These are phyloP conservation scores for Cryptosula pallasiana DNA, from an alignment of 2,888 invertebrate genomes.

Conservation along the genomic window DNA sequence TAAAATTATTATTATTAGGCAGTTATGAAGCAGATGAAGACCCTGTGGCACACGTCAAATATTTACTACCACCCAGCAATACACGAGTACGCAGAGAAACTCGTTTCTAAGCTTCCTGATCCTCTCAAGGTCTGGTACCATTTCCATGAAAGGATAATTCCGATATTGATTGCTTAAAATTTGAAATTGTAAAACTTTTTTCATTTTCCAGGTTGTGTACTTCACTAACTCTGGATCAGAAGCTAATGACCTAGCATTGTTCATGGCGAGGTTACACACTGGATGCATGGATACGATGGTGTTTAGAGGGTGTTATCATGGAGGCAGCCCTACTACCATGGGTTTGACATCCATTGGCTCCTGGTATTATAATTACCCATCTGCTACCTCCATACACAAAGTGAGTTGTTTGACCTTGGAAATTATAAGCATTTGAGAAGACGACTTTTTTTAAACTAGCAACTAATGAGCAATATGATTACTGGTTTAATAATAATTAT, in stretches of 20 bases:
- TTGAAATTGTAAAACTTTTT: too few species aligned
- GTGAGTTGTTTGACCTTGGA: too few species aligned
- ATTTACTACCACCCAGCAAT: slow-evolving; percentile 85
- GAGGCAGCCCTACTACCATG: slow-evolving; percentile 77
- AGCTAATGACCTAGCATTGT: slow-evolving; percentile 88
- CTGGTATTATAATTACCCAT: slow-evolving; percentile 72
- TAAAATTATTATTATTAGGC: slow-evolving; percentile 60
- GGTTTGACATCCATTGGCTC: slow-evolving; percentile 72
- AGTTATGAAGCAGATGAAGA: slow-evolving; percentile 70
- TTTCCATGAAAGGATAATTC: too few species aligned
- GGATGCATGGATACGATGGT: slow-evolving; percentile 78
- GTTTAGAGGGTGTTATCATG: slow-evolving; percentile 75
- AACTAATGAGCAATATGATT: too few species aligned
- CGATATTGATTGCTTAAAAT: too few species aligned
- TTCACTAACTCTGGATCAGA: slow-evolving; percentile 95
- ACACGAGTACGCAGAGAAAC: slow-evolving; percentile 80
- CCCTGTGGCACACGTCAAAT: slow-evolving; percentile 85
- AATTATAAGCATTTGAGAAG: too few species aligned
- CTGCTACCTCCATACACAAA: slow-evolving; percentile 71
- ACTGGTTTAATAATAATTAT: too few species aligned
- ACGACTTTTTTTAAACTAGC: too few species aligned
- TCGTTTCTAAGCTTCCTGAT: slow-evolving; percentile 75
- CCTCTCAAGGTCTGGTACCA: slow-evolving; percentile 83
- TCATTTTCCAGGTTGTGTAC: slow-evolving; percentile 70
- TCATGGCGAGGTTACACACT: slow-evolving; percentile 80